Base-by-base conservation (phyloP, 2,888 invertebrate genomes). In the Lamproptera curius region DNA sequence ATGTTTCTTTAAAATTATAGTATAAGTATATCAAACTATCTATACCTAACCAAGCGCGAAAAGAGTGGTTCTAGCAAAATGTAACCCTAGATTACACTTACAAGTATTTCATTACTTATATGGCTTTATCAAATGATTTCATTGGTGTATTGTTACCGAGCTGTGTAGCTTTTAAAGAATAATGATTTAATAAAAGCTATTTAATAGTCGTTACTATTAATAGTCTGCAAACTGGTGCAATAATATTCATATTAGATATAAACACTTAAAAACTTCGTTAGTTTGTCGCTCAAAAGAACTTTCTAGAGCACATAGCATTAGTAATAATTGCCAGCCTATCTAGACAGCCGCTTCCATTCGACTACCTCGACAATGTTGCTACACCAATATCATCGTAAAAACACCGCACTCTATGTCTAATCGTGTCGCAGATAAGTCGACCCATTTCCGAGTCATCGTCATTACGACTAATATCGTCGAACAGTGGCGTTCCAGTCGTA, bases 351-450 rank as follows among this genome's bases (percentile, higher is more conserved):
- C 54, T 57, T 58, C 53, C 59, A 50, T 56, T 38, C 53, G 49
- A 37, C 45, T 50, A 57, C 52, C 53, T 51, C 54, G 55, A 59
- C 60, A 64, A 54, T 60, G 63, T 64, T 57, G 54, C 53, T 58
- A 57, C 61, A 62, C 59, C 54, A 56, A 44, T 53, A 44, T 37
- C 41, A 46, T 60, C 62, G 62, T 70, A 65, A 69, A 65, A 57
- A 52, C 55, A 47, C 52, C 59, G 56, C 58, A 63, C 66, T 63
- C 70, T 66, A 65, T 70, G 67, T 65, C 60, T 58, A 61, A 62
- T 74, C 72, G 71, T 76, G 73, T 69, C 58, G 55, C 64, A 59
- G 76, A 81, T 82, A 80, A 78, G 68, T 75, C 69, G 78, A 70
- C 79, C 80, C 62, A 76, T 76, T 70, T 82, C 64, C 60, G 51